phyloP scores from a whole-genome alignment of 1,140 invertebrate genomes.

The Aphis craccivora region DNA sequence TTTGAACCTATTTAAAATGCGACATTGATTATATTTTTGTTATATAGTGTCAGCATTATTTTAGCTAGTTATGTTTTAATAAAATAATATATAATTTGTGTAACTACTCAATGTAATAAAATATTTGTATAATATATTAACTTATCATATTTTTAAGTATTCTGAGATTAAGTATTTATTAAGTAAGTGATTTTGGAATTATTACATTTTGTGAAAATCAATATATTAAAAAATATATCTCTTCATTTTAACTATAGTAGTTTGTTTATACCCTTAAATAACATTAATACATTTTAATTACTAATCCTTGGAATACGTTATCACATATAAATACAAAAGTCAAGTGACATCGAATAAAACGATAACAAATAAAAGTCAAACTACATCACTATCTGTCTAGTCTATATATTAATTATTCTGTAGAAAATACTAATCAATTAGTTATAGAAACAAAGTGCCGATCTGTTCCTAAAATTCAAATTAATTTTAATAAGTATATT shows the following conservation, averaged over 20 bases:
- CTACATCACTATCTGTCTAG: slow-evolving; percentile 4
- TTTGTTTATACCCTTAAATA: slow-evolving; percentile 7
- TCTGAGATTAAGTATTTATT: background rate
- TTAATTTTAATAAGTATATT: background rate
- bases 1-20: slow-evolving; percentile 13
- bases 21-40: background rate
- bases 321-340: background rate
- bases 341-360: background rate
- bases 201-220: background rate
- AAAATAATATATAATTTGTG: background rate
- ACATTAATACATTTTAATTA: background rate
- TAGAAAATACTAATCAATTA: background rate
- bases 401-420: background rate
- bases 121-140: background rate
- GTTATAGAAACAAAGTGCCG: background rate
- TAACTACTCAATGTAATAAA: background rate
- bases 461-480: background rate
- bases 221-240: background rate
- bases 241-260: background rate
- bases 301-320: background rate
- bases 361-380: background rate
- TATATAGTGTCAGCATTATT: background rate
- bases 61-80: background rate
- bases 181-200: background rate
- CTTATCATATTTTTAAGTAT: background rate